Percentiles rank a stretch among this genome's conserved stretches.
phyloP scores from a whole-genome alignment of 2,888 invertebrate species.

The Aelia acuminata region DNA sequence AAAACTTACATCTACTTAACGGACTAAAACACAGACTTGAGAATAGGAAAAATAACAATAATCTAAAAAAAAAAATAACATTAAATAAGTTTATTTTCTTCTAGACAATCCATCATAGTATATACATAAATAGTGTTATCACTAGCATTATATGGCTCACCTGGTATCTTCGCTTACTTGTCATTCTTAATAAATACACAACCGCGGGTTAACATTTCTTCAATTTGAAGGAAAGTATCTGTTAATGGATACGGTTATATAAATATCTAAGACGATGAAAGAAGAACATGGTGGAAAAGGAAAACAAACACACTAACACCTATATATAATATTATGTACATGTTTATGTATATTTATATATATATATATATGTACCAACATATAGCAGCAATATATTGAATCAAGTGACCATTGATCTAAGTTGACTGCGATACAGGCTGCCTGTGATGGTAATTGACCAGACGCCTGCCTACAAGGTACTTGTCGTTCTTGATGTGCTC shows the following conservation, averaged over 20 bases:
- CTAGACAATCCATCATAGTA: constrained; percentile 44
- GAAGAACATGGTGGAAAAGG: constrained; percentile 42
- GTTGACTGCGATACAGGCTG: constrained; percentile 28
- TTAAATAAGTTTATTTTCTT: constrained; percentile 50
- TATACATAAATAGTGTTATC: constrained; percentile 34
- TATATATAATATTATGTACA: constrained; percentile 49
- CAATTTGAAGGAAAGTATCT: constrained; percentile 27
- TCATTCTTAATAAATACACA: constrained; percentile 47
- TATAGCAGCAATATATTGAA: constrained; percentile 41
- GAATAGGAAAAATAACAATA: constrained; percentile 41
- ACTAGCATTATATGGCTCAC: constrained; percentile 28
- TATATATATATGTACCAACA: constrained; percentile 45
- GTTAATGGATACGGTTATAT: constrained; percentile 14
- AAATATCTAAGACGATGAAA: constrained; percentile 9
- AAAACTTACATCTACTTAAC: constrained; percentile 29
- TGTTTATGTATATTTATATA: constrained; percentile 45
- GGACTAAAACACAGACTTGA: constrained; percentile 42
- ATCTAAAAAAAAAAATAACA: constrained; percentile 29
- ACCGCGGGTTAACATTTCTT: constrained; percentile 33
- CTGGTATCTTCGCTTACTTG: constrained; percentile 15
- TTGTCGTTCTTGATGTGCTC: constrained; percentile 99
- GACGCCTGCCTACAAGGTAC: constrained; percentile 94
- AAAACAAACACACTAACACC: constrained; percentile 47
- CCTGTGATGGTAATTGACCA: constrained; percentile 91
- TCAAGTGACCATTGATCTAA: not conserved